Base-by-base conservation (phyloP, 2,888 invertebrate species). In the Zaprionus obscuricornis region DNA sequence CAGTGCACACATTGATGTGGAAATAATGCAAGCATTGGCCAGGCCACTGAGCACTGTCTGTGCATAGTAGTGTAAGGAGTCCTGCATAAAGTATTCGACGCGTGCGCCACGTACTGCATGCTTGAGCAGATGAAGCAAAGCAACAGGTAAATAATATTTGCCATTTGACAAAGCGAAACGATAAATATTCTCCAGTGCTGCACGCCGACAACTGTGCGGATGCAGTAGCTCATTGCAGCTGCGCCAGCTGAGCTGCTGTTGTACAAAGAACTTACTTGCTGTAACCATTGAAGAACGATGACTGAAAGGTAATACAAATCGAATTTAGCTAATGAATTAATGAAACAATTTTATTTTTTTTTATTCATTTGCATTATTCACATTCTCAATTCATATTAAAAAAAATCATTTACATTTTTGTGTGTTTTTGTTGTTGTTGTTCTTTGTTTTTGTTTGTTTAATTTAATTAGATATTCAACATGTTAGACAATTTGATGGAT, bases 141-240 rank as follows among this genome's bases (percentile, higher is more conserved):
- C 74, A 36, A 87, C 39, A 1, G 87, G 86, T 8, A 74, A 50
- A 60, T 83, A 87, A 22, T 78, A 86, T 47, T 85, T 85, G 0
- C 66, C 27, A 62, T 75, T 83, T 6, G 83, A 82, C 34, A 60
- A 18, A 1, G 63, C 7, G 26, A 65, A 74, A 5, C 40, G 47
- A 1, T 55, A 36, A 0, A 81, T 5, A 47, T 77, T 68, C 4
- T 52, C 40, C 0, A 66, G 11, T 0, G 68, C 26, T 20, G 76
- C 63, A 1, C 52, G 20, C 2, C 4, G 27, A 36, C 88, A 88
- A 13, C 68, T 54, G 3, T 64, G 58, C 10, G 75, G 56, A 60
- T 88, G 88, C n/a, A 78, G 17, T 0, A 87, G 29, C 5, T 84
- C 74, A 18, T 67, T 55, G 55, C 87, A 87, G 27, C 37, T 50